A percentile compares a stretch with the other conserved stretches of the same genome.
phyloP scores from a whole-genome alignment of 2,888 invertebrate genomes.

The Plagodis pulveraria region DNA sequence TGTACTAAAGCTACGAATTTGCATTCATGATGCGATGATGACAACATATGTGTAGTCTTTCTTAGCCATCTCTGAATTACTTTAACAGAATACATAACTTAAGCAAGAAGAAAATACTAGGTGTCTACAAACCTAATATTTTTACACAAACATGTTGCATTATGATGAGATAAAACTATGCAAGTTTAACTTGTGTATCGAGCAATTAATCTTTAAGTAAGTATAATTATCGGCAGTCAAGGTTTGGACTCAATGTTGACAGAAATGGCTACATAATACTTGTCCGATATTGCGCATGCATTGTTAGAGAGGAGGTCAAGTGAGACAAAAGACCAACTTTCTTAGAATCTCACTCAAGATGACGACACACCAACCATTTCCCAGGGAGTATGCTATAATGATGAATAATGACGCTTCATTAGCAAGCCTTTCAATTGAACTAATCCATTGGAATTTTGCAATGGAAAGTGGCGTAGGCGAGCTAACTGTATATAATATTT shows the following conservation, averaged over 20 bases:
- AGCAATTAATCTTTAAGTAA: too few species aligned
- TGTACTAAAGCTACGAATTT: too few species aligned
- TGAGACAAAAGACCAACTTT: conserved; percentile 21
- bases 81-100: too few species aligned
- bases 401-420: conserved; percentile 21
- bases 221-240: too few species aligned
- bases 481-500: not conserved
- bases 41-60: too few species aligned
- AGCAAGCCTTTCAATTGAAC: conserved; percentile 10
- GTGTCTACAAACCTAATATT: too few species aligned
- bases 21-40: too few species aligned
- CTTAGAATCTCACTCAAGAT: conserved; percentile 13
- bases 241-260: not conserved
- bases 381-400: conserved; percentile 14
- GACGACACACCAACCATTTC: conserved; percentile 13
- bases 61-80: too few species aligned
- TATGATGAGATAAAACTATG: too few species aligned
- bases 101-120: too few species aligned
- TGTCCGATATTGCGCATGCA: conserved; percentile 5
- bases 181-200: too few species aligned
- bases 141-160: too few species aligned
- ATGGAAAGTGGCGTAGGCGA: conserved; percentile 11
- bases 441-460: conserved; percentile 10
- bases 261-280: not conserved
- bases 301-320: conserved; percentile 17